phyloP scores from a whole-genome alignment of 2,113 vertebrate species.

The Isichthys henryi region DNA sequence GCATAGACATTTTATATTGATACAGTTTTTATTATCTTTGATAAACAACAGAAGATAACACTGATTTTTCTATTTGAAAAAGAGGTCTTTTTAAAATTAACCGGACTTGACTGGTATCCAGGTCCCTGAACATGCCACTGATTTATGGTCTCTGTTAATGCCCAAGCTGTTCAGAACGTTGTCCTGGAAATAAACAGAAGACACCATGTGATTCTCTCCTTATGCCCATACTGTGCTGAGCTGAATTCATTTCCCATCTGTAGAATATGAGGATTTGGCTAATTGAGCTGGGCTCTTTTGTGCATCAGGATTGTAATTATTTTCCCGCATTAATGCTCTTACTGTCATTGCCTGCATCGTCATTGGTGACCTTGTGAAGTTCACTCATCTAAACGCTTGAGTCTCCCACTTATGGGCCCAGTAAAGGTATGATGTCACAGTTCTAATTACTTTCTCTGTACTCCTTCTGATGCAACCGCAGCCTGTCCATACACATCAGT shows the following conservation, averaged over 20 bases:
- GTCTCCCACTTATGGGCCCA: neutral
- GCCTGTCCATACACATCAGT: neutral
- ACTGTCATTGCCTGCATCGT: neutral
- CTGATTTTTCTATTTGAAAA: neutral
- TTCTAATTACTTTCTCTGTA: neutral
- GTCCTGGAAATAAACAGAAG: neutral
- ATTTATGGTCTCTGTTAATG: neutral
- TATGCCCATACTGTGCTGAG: neutral
- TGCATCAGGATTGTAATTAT: neutral
- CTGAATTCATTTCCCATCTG: neutral
- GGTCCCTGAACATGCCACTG: neutral
- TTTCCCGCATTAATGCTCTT: neutral
- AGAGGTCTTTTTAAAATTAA: neutral
- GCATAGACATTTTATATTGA: neutral
- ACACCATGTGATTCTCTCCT: neutral
- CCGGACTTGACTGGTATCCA: neutral
- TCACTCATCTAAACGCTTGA: neutral
- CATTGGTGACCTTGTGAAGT: neutral
- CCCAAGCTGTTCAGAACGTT: neutral
- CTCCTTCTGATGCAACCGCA: neutral
- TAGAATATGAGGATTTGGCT: neutral
- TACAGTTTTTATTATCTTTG: neutral
- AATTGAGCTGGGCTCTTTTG: neutral
- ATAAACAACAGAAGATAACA: neutral
- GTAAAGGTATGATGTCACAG: neutral